These are phyloP conservation scores for Dissostichus mawsoni DNA, from an alignment of 2,113 vertebrate species.

Conservation along the genomic window DNA sequence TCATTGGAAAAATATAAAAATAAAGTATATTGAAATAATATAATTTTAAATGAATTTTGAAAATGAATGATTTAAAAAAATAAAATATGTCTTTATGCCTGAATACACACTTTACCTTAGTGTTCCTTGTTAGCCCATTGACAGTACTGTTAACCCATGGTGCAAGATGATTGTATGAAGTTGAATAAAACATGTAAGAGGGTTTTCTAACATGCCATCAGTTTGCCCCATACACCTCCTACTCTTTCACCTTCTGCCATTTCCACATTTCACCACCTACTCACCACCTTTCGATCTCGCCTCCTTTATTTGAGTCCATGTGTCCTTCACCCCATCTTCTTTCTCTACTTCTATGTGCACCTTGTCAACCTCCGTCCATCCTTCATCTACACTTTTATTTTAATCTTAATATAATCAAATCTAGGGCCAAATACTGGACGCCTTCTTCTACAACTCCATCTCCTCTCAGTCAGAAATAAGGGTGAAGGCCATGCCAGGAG, in stretches of 20 bases:
- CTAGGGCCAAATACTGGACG: constrained; percentile 29
- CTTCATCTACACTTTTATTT: constrained; percentile 13
- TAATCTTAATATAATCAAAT: constrained; percentile 25
- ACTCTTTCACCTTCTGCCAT: constrained; percentile 50
- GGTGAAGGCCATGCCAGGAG: constrained; percentile 74
- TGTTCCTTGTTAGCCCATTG: background rate
- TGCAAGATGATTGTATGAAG: constrained; percentile 9
- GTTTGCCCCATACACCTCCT: constrained; percentile 56
- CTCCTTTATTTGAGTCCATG: constrained; percentile 61
- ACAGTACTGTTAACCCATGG: background rate
- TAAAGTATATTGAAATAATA: constrained; percentile 56
- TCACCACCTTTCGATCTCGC: constrained; percentile 60
- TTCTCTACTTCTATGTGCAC: constrained; percentile 73
- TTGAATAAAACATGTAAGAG: constrained; percentile 24
- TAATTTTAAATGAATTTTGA: background rate
- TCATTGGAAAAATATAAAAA: constrained; percentile 27
- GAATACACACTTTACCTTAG: no score
- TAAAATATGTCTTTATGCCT: background rate
- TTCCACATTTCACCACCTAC: constrained; percentile 56
- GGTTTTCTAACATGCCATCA: constrained; percentile 37
- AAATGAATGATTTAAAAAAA: background rate
- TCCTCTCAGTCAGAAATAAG: constrained; percentile 60
- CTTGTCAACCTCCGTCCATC: constrained; percentile 16
- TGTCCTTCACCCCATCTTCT: constrained; percentile 65
- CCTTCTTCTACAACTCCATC: constrained; percentile 45